Percentiles rank a stretch among this genome's conserved stretches.
phyloP scores from a whole-genome alignment of 2,888 invertebrate species.

The Minunthozetes semirufus region DNA sequence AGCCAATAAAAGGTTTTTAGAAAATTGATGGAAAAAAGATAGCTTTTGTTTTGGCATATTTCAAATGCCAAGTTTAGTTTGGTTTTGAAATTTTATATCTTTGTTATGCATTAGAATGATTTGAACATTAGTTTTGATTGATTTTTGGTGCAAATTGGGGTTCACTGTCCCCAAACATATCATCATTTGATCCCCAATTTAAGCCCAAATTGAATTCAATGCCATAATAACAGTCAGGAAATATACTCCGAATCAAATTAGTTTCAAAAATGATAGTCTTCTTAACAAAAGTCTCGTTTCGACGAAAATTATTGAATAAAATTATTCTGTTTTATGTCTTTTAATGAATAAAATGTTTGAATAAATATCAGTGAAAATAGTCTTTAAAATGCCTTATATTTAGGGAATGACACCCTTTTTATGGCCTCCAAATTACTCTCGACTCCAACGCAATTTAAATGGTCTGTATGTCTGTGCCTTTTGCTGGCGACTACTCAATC shows the following conservation, averaged over 20 bases:
- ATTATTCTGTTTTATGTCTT: no score
- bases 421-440: not conserved
- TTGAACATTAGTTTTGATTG: conserved; percentile 4
- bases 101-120: not conserved
- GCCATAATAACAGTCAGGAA: no score
- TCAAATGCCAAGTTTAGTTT: not conserved
- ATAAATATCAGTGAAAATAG: not conserved
- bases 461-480: no score
- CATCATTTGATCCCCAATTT: not conserved
- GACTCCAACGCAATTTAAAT: no score
- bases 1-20: not conserved
- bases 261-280: no score
- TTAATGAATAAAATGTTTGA: no score
- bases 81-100: not conserved
- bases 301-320: no score
- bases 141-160: conserved; percentile 1
- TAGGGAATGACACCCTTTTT: not conserved
- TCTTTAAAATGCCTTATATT: not conserved
- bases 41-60: not conserved
- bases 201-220: not conserved
- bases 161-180: not conserved
- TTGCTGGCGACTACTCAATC: no score
- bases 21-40: not conserved
- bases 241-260: no score
- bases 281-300: no score